Conservation (phyloP, 1,140 invertebrate genomes). For the Meloidogyne chitwoodi region DNA sequence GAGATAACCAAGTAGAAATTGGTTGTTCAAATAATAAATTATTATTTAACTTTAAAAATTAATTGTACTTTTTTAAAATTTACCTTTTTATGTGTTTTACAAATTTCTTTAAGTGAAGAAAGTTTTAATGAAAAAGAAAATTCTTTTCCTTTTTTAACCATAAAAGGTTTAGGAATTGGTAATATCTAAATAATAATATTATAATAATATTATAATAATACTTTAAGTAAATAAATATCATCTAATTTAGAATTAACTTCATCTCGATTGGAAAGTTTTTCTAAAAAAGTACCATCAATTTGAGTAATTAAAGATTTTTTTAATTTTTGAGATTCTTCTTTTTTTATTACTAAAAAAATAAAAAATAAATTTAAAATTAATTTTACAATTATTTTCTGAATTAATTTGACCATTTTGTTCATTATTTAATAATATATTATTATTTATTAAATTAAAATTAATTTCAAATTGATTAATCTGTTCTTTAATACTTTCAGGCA, state of each 20-base stretch:
- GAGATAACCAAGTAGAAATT: conserved; percentile 19
- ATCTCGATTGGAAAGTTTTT: neutral
- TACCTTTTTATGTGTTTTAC: conserved; percentile 1
- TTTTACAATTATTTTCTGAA: neutral
- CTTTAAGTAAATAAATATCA: conserved; percentile 6
- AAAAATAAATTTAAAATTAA: too few relatives aligned
- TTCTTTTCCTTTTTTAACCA: conserved; percentile 12
- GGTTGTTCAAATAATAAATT: conserved; percentile 15
- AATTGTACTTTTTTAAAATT: neutral
- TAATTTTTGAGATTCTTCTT: neutral
- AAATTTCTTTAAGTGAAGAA: conserved; percentile 8
- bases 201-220: too few relatives aligned
- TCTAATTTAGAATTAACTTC: conserved; percentile 2
- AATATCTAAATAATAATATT: neutral
- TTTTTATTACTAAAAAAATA: too few relatives aligned
- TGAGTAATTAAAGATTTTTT: neutral
- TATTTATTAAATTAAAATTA: neutral
- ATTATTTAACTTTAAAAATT: too few relatives aligned
- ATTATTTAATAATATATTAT: neutral
- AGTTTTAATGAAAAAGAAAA: neutral
- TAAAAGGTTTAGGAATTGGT: conserved; percentile 3
- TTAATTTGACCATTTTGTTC: neutral
- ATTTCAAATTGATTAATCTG: neutral
- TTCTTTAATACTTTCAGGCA: neutral
- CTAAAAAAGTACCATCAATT: neutral